Conservation (phyloP, 2,113 vertebrate genomes). For the Tretioscincus oriximinensis region DNA sequence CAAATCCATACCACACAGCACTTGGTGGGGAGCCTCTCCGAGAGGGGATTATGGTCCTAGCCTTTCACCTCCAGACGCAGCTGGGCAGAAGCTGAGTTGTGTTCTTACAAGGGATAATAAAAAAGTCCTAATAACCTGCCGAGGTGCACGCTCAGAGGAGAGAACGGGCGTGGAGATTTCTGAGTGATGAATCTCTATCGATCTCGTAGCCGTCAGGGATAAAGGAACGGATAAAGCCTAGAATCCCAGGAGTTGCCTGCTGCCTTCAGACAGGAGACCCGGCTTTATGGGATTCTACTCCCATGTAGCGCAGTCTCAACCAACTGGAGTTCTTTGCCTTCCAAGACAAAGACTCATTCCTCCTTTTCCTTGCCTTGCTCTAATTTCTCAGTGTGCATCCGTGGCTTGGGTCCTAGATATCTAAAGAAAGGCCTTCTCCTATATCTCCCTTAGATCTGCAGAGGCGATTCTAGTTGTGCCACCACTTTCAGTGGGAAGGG, state of each 20-base stretch:
- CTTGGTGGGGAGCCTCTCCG: background rate
- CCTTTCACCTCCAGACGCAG: background rate
- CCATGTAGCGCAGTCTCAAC: background rate
- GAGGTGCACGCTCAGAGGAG: background rate
- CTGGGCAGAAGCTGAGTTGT: background rate
- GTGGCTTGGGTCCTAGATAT: too few species aligned
- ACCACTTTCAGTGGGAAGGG: too few species aligned
- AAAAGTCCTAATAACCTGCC: constrained; percentile 18
- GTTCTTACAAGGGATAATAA: constrained; percentile 4
- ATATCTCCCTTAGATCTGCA: too few species aligned
- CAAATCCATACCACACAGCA: background rate
- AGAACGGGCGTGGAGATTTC: background rate
- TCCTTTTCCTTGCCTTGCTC: background rate
- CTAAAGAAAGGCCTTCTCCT: too few species aligned
- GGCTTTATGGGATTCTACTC: constrained; percentile 4
- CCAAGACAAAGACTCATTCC: background rate
- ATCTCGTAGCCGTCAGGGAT: background rate
- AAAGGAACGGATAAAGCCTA: constrained; percentile 1
- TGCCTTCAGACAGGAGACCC: background rate
- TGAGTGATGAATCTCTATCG: constrained; percentile 1
- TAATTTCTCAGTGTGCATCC: background rate
- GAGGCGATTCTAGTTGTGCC: too few species aligned
- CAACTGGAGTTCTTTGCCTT: background rate
- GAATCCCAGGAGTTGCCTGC: background rate
- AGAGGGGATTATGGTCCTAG: background rate